These are phyloP conservation scores for Schlechtendalia chinensis DNA, from an alignment of 1,140 invertebrate genomes.

Conservation along the genomic window DNA sequence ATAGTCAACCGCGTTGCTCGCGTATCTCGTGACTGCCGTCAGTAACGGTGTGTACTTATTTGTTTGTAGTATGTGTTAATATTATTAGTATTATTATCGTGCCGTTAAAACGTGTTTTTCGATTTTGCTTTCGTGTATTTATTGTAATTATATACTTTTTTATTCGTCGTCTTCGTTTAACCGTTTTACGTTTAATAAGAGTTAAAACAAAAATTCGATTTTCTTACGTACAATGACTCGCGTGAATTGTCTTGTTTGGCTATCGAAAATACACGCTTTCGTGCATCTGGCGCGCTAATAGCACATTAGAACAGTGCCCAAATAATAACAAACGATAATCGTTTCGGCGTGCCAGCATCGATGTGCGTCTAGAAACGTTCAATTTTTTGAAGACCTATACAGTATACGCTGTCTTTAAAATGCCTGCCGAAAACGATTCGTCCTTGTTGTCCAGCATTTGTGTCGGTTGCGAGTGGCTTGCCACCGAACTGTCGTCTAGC, in stretches of 20 bases:
- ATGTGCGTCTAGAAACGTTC: background rate
- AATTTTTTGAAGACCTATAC: no score
- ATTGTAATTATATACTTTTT: background rate
- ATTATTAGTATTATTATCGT: background rate
- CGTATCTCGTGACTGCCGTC: background rate
- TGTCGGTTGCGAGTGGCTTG: slow-evolving; percentile 64
- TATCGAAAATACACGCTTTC: no score
- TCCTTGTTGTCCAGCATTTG: slow-evolving; percentile 51
- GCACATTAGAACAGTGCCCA: no score
- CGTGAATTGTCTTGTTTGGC: no score
- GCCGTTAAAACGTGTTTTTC: background rate
- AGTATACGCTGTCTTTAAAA: background rate
- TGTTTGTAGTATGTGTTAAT: background rate
- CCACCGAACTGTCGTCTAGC: slow-evolving; percentile 61
- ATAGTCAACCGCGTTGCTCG: background rate
- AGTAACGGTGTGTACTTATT: background rate
- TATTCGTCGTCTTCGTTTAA: background rate
- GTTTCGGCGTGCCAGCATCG: background rate
- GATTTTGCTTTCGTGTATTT: background rate
- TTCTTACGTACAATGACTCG: no score
- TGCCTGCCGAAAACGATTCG: slow-evolving; percentile 52
- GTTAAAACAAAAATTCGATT: no score
- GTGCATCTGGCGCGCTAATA: no score
- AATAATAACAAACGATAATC: no score
- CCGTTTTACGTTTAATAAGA: background rate